These are phyloP conservation scores for Athalia circularis DNA, from an alignment of 2,888 invertebrate species.

Conservation along the genomic window DNA sequence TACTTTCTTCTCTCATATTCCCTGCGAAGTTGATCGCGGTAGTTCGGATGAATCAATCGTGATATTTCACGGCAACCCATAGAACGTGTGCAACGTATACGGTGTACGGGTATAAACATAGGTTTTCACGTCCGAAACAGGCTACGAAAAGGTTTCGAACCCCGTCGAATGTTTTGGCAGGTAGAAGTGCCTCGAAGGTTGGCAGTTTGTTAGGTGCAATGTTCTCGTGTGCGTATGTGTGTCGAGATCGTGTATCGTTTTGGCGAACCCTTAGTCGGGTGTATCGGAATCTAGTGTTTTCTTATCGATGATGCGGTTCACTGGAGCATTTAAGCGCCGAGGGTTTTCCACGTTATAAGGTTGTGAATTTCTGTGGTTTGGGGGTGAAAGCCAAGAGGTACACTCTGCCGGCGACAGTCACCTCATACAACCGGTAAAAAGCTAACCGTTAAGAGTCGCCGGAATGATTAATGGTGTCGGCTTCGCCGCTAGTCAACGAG, in stretches of 20 bases:
- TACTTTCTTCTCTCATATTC: neutral
- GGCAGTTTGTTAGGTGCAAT: slow-evolving; percentile 31
- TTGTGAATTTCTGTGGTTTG: too few relatives aligned
- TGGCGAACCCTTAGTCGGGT: neutral
- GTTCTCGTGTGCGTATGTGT: neutral
- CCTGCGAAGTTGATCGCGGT: neutral
- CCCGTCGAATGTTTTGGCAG: slow-evolving; percentile 29
- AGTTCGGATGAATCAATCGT: slow-evolving; percentile 26
- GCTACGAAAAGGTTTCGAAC: slow-evolving; percentile 8
- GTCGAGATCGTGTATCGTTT: neutral
- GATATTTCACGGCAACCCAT: neutral
- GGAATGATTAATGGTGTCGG: slow-evolving; percentile 59
- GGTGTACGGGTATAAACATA: slow-evolving; percentile 4
- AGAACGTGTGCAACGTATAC: neutral
- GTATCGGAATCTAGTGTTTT: slow-evolving; percentile 52
- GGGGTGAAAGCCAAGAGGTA: slow-evolving; percentile 4
- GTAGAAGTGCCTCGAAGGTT: slow-evolving; percentile 29
- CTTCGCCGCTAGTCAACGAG: slow-evolving; percentile 58
- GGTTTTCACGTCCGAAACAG: slow-evolving; percentile 23
- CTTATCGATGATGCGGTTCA: slow-evolving; percentile 59
- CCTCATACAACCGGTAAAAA: slow-evolving; percentile 52
- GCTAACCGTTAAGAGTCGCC: slow-evolving; percentile 54
- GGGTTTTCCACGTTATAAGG: neutral
- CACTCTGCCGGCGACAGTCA: slow-evolving; percentile 49
- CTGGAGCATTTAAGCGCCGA: slow-evolving; percentile 54